Conservation (phyloP, 2,888 invertebrate species). For the Thyatira batis region DNA sequence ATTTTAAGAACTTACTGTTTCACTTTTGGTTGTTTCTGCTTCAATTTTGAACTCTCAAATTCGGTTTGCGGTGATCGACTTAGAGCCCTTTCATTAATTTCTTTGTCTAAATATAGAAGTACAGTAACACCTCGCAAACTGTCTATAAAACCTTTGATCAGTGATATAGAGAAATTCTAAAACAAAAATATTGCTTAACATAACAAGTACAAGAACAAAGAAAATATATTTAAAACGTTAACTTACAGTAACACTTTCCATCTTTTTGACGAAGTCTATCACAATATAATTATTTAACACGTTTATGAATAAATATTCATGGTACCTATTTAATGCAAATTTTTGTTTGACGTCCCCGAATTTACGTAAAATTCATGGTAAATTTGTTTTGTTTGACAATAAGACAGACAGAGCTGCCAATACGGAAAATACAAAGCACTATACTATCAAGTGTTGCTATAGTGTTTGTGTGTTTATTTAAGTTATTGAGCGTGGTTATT, state of each 20-base stretch:
- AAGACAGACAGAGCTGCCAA: background rate
- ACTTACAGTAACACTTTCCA: conserved; percentile 65
- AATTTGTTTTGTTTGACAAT: conserved; percentile 17
- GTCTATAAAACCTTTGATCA: conserved; percentile 88
- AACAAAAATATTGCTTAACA: conserved; percentile 51
- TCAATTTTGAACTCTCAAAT: conserved; percentile 63
- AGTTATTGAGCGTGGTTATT: no score
- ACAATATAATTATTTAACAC: conserved; percentile 42
- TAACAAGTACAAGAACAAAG: conserved; percentile 32
- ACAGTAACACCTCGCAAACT: conserved; percentile 90
- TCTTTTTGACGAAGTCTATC: conserved; percentile 32
- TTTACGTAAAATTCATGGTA: conserved; percentile 16
- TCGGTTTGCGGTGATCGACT: conserved; percentile 80
- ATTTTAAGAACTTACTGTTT: conserved; percentile 76
- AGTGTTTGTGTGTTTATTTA: no score
- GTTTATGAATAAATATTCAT: conserved; percentile 6
- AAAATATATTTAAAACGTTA: conserved; percentile 8
- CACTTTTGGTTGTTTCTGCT: conserved; percentile 71
- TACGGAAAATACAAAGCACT: background rate
- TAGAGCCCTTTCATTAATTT: conserved; percentile 85
- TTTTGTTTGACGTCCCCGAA: background rate
- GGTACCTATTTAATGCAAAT: background rate
- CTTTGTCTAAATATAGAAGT: conserved; percentile 90
- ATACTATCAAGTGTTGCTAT: no score
- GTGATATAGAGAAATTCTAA: conserved; percentile 85